A percentile compares a stretch with the other conserved stretches of the same genome.
Evolutionary conservation across 2,888 invertebrate genomes (phyloP).

Genomic region (Noctua janthina): DNA sequence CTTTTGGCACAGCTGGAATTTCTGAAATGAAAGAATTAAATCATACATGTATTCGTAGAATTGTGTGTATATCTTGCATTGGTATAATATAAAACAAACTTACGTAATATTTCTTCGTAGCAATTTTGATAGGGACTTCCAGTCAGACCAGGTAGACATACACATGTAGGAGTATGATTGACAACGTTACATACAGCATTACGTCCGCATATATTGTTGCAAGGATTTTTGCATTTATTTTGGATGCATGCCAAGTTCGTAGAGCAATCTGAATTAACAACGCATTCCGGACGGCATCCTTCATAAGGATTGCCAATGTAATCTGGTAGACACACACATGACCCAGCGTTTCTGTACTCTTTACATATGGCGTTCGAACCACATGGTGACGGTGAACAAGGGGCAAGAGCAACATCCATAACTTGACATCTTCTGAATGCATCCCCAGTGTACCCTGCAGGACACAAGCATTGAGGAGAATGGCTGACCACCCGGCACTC

Average conservation of each 20-base stretch:
- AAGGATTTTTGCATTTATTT: constrained; percentile 94
- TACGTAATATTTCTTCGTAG: constrained; percentile 82
- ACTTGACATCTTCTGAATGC: constrained; percentile 91
- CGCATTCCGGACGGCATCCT: constrained; percentile 94
- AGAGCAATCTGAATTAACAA: constrained; percentile 93
- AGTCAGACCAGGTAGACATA: constrained; percentile 91
- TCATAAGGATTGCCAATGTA: constrained; percentile 94
- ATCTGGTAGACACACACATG: constrained; percentile 92
- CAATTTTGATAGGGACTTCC: constrained; percentile 92
- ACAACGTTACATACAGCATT: constrained; percentile 93
- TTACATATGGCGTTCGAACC: constrained; percentile 94
- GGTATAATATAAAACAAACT: constrained; percentile 1
- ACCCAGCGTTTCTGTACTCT: constrained; percentile 92
- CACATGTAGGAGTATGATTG: constrained; percentile 93
- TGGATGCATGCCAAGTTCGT: constrained; percentile 93
- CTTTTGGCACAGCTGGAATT: constrained; percentile 75
- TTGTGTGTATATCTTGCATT: not conserved
- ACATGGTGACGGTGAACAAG: constrained; percentile 93
- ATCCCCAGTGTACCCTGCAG: constrained; percentile 91
- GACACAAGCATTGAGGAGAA: constrained; percentile 94
- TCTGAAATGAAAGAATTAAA: constrained; percentile 74
- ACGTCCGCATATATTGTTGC: constrained; percentile 93
- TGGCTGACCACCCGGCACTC: constrained; percentile 94
- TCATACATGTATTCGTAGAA: not conserved
- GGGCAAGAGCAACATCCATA: constrained; percentile 88